Evolutionary conservation across 2,888 invertebrate species (phyloP), one percentile per base, ranked within the genome.

Genomic region (Argyresthia albistria): DNA sequence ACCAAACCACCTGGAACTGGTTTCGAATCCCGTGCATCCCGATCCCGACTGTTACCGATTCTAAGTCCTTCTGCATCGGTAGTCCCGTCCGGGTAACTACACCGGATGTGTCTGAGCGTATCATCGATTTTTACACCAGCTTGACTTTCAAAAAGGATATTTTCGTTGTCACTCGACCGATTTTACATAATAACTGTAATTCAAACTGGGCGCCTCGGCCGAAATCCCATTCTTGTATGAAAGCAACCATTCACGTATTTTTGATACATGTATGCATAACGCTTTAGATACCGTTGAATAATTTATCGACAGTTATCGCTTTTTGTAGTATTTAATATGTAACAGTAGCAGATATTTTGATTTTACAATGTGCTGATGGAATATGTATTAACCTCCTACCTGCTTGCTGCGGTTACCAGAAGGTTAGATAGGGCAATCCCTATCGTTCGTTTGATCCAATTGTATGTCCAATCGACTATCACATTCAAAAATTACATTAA

Each of bases 61-160:
- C n/a, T n/a, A n/a, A n/a, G n/a, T 76, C 73, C 72, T 68, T 73
- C 71, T 75, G 75, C 76, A 25, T 71, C 70, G 64, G 69, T 68
- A 67, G 6, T 25, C 2, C 25, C 25, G 25, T 25, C 25, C 6
- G 25, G 3, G 25, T 25, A 25, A 25, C 58, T 61, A 65, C 61
- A 63, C 66, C 64, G 62, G 64, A 64, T 66, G 61, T 62, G 10
- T 45, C 11, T 43, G 43, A 14, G 43, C 43, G 15, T 10, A 45
- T 71, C 70, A 77, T 79, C 70, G 73, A 76, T 79, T 76, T 76
- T 74, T 73, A 73, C 73, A 69, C 63, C 61, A 59, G 61, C 63
- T 74, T 74, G 70, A 68, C 68, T 75, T 75, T 68, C 62, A 68
- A 68, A 74, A 64, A 55, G 55, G 58, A 60, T 58, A 57, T 64